A percentile compares a stretch with the other conserved stretches of the same genome.
Evolutionary conservation across 2,797 vertebrate genomes (phyloP).

Genomic region (Simalia tracyae): DNA sequence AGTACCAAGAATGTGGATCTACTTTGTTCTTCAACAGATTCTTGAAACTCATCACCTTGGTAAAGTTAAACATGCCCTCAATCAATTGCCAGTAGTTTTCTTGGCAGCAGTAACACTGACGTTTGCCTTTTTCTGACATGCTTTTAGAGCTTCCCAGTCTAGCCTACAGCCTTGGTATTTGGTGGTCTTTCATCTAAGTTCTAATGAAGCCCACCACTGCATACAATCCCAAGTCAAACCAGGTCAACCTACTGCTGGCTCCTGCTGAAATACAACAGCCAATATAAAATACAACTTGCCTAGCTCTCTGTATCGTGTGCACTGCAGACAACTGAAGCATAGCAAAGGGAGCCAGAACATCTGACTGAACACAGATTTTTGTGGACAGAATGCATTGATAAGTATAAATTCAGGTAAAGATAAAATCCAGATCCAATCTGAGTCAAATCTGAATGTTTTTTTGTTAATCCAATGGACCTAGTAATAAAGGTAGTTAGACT

Average conservation of each 20-base stretch:
- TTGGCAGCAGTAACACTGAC: neutral
- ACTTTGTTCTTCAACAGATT: neutral
- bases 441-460: neutral
- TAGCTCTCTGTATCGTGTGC: neutral
- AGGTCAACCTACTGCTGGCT: neutral
- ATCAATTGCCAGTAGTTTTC: neutral
- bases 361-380: neutral
- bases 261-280: neutral
- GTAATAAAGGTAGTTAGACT: neutral
- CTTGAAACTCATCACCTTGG: neutral
- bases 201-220: neutral
- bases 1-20: neutral
- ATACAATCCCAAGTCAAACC: neutral
- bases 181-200: neutral
- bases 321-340: neutral
- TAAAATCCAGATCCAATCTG: neutral
- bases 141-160: neutral
- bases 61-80: neutral
- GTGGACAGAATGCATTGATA: neutral
- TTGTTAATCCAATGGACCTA: neutral
- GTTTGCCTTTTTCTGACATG: neutral
- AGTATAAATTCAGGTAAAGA: neutral
- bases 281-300: neutral
- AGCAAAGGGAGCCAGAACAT: neutral
- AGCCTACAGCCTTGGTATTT: neutral